Evolutionary conservation across 2,888 invertebrate species (phyloP), one percentile per base, ranked within the genome.

Genomic region (Rhamnusium bicolor): DNA sequence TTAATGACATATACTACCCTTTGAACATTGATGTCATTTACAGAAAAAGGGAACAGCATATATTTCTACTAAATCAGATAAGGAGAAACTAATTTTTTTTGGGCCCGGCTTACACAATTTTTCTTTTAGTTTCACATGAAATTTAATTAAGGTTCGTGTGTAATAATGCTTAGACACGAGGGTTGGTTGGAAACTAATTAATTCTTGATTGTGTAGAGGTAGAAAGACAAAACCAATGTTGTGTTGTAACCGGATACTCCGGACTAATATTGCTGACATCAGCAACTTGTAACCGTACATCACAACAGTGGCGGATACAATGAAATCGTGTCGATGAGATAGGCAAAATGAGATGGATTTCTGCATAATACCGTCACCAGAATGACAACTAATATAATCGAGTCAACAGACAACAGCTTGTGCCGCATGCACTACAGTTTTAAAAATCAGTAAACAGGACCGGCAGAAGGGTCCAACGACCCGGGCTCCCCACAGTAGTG

Each of bases 281-380:
- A 5, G n/a, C 40, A 40, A 40, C 40, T 40, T 40, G n/a, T 40
- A 40, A 12, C 40, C n/a, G 40, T 40, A 40, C 10, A 40, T 40
- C 6, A n/a, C n/a, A n/a, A n/a, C 32, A 32, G 4, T 32, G 10
- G 32, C 10, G 40, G 40, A n/a, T 40, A 5, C 10, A 40, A 40
- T 40, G n/a, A 40, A 40, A 40, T 40, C 12, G 3, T 40, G 40
- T 40, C 40, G n/a, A 10, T 1, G n/a, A 12, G 12, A 12, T 32
- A 32, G 32, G 32, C 32, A 10, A 8, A 8, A 32, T 32, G 32
- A 32, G 32, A 32, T 32, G 32, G 2, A 32, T 32, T 32, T 32
- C 12, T 32, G 32, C 32, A 32, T 56, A 56, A 56, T 56, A 29
- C n/a, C n/a, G n/a, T n/a, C n/a, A n/a, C n/a, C n/a, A n/a, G n/a